Evolutionary conservation across 2,113 vertebrate species (phyloP).

Genomic region (Sapajus apella): DNA sequence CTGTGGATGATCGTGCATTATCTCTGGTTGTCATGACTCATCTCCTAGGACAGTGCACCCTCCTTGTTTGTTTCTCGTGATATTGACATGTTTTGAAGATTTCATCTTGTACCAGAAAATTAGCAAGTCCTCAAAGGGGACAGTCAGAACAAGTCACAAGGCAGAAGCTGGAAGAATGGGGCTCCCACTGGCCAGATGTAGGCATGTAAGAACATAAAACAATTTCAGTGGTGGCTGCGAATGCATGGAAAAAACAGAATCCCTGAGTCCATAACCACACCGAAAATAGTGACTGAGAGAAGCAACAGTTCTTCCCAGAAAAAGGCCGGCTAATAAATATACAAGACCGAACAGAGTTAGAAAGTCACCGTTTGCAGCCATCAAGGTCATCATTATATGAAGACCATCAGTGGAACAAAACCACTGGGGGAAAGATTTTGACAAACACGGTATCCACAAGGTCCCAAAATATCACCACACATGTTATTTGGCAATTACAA

Average conservation of each 20-base stretch:
- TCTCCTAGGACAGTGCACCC: not conserved
- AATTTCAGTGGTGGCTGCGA: not conserved
- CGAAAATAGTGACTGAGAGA: not conserved
- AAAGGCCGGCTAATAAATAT: not conserved
- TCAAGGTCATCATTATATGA: fast-evolving
- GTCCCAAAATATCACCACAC: not conserved
- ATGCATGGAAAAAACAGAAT: not conserved
- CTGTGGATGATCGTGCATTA: fast-evolving
- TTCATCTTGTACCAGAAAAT: not conserved
- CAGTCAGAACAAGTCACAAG: not conserved
- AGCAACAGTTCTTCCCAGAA: not conserved
- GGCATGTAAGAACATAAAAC: not conserved
- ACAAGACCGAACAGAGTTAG: fast-evolving
- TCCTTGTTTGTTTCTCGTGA: not conserved
- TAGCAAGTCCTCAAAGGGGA: not conserved
- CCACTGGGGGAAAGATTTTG: not conserved
- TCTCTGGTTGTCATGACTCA: not conserved
- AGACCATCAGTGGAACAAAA: not conserved
- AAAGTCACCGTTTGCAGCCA: not conserved
- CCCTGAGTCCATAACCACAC: not conserved
- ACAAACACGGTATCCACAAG: not conserved
- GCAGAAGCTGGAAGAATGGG: not conserved
- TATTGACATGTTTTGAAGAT: not conserved
- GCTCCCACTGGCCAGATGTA: not conserved
- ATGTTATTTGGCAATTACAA: not conserved